phyloP scores from a whole-genome alignment of 2,888 invertebrate genomes.

The Isoperla grammatica region DNA sequence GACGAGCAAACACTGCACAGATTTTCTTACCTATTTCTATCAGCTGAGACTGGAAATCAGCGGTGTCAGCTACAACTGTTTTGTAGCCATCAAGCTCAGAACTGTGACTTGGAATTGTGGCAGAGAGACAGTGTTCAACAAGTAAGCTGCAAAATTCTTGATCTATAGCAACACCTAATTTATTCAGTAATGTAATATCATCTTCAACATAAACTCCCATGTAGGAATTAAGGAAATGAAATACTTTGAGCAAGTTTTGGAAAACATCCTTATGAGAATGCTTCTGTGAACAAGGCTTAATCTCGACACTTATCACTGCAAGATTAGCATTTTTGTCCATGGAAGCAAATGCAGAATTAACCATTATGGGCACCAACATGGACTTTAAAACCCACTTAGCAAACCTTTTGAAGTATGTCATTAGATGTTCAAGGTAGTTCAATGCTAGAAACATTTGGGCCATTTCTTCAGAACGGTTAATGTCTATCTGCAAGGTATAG shows the following conservation, averaged over 20 bases:
- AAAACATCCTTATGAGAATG: constrained; percentile 53
- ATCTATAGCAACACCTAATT: constrained; percentile 47
- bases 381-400: constrained; percentile 53
- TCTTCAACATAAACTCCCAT: constrained; percentile 48
- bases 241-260: constrained; percentile 50
- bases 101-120: constrained; percentile 70
- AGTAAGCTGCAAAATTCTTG: constrained; percentile 59
- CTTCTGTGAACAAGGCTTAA: constrained; percentile 33
- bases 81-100: constrained; percentile 62
- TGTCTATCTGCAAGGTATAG: constrained; percentile 46
- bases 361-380: constrained; percentile 55
- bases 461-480: constrained; percentile 39
- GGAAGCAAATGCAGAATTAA: constrained; percentile 45
- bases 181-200: constrained; percentile 48
- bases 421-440: constrained; percentile 43
- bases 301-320: constrained; percentile 37
- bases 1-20: no score
- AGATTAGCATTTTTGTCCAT: constrained; percentile 21
- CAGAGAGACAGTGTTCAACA: constrained; percentile 65
- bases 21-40: constrained; percentile 44
- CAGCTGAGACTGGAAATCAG: constrained; percentile 60
- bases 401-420: constrained; percentile 51
- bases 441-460: constrained; percentile 44
- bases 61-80: constrained; percentile 56
- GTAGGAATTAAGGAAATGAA: constrained; percentile 53